phyloP scores from a whole-genome alignment of 2,888 invertebrate species.

The Scaptomyza polygonia region DNA sequence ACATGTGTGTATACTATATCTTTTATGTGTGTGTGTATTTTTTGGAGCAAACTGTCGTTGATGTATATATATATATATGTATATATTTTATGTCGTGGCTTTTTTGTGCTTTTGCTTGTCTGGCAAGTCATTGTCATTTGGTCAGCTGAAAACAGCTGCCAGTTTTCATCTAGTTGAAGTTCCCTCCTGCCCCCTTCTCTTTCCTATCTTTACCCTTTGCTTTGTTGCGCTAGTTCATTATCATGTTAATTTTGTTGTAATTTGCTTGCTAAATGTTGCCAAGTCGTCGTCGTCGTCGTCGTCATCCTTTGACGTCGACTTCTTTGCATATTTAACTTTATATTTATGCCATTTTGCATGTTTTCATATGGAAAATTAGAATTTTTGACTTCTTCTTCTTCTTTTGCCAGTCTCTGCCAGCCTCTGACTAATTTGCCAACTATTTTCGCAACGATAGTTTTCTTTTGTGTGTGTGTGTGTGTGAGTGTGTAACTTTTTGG shows the following conservation, averaged over 20 bases:
- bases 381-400: conserved; percentile 57
- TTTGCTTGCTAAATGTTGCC: conserved; percentile 80
- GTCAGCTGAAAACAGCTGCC: conserved; percentile 74
- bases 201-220: not conserved
- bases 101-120: conserved; percentile 19
- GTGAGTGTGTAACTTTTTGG: conserved; percentile 53
- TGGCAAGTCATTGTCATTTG: conserved; percentile 76
- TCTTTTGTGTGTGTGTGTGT: conserved; percentile 44
- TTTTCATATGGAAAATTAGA: conserved; percentile 76
- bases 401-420: not conserved
- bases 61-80: too few relatives aligned
- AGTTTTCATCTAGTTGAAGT: conserved; percentile 41
- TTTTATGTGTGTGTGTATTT: conserved; percentile 11
- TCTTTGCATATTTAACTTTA: conserved; percentile 73
- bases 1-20: conserved; percentile 7
- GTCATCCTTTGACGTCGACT: conserved; percentile 29
- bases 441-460: conserved; percentile 62
- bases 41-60: conserved; percentile 43
- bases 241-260: conserved; percentile 80
- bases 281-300: conserved; percentile 55
- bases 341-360: conserved; percentile 68
- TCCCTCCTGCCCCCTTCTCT: not conserved
- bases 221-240: conserved; percentile 68
- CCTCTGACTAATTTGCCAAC: conserved; percentile 68
- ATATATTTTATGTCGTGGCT: conserved; percentile 11